Conservation (phyloP, 2,888 invertebrate genomes). For the Drosophila koepferae region DNA sequence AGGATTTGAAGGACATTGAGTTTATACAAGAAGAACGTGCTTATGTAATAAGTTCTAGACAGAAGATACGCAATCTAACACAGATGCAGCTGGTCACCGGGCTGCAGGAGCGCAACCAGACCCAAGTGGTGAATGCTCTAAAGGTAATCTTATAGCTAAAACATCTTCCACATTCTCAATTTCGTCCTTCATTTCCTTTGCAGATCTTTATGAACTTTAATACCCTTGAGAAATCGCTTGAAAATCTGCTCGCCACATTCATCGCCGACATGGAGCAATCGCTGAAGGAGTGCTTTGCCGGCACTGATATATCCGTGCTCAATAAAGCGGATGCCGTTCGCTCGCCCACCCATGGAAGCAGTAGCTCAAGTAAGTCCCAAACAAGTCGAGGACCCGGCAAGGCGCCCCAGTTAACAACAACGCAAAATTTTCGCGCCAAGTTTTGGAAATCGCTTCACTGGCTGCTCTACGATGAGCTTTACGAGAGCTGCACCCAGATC, state of each 20-base stretch:
- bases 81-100: conserved; percentile 93
- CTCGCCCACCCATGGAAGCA: conserved; percentile 47
- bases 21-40: conserved; percentile 92
- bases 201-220: conserved; percentile 85
- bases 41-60: conserved; percentile 89
- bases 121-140: conserved; percentile 88
- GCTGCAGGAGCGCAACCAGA: conserved; percentile 90
- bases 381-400: conserved; percentile 85
- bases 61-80: conserved; percentile 92
- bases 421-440: conserved; percentile 87
- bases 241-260: conserved; percentile 83
- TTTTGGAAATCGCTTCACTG: conserved; percentile 96
- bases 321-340: conserved; percentile 85
- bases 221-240: conserved; percentile 82
- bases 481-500: conserved; percentile 89
- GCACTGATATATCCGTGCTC: conserved; percentile 85
- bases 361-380: conserved; percentile 15
- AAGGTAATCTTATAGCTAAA: conserved; percentile 85
- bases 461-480: conserved; percentile 91
- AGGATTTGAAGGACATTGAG: conserved; percentile 92
- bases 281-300: conserved; percentile 84
- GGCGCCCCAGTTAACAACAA: conserved; percentile 86
- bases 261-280: conserved; percentile 84
- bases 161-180: neutral
- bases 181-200: neutral